Evolutionary conservation across 1,140 invertebrate species (phyloP).

Genomic region (Galleria mellonella): DNA sequence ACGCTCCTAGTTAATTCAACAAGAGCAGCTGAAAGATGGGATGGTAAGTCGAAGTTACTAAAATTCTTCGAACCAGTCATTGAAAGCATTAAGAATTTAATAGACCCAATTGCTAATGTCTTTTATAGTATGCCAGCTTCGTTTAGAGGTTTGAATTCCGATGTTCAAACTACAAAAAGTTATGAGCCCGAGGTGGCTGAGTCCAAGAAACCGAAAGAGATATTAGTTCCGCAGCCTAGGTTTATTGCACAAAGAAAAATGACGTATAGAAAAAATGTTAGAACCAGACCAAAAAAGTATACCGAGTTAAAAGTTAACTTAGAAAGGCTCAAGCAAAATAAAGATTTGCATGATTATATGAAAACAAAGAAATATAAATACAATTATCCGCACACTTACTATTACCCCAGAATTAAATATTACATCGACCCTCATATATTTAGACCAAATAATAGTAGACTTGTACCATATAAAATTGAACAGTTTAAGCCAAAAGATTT

Average conservation of each 20-base stretch:
- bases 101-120: conserved; percentile 53
- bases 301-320: conserved; percentile 56
- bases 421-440: conserved; percentile 45
- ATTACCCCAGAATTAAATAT: conserved; percentile 57
- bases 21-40: conserved; percentile 67
- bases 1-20: conserved; percentile 59
- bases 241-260: conserved; percentile 58
- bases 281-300: conserved; percentile 55
- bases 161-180: conserved; percentile 38
- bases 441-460: conserved; percentile 42
- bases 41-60: conserved; percentile 68
- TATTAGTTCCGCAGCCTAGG: conserved; percentile 56
- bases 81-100: conserved; percentile 41
- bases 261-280: conserved; percentile 31
- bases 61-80: conserved; percentile 61
- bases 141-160: conserved; percentile 50
- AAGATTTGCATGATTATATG: conserved; percentile 57
- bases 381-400: conserved; percentile 61
- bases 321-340: conserved; percentile 53
- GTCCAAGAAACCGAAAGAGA: conserved; percentile 40
- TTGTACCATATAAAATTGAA: conserved; percentile 35
- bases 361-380: conserved; percentile 66
- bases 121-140: conserved; percentile 60
- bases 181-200: conserved; percentile 34
- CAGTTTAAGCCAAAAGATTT: conserved; percentile 18